Conservation (phyloP, 2,888 invertebrate genomes). For the Amphipoea oculea region DNA sequence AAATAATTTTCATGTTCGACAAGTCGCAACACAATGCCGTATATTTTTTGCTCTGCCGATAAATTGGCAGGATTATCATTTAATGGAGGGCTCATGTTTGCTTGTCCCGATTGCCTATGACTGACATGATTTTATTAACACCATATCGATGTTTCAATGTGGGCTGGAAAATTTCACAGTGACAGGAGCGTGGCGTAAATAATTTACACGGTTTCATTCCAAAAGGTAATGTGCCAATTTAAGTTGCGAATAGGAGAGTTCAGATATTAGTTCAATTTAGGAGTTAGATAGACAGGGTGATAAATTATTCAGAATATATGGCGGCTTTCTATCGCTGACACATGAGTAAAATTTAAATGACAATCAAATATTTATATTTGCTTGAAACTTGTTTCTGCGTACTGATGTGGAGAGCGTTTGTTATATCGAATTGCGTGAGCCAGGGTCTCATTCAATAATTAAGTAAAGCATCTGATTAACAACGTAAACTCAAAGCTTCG, state of each 20-base stretch:
- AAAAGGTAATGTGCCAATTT: conserved; percentile 82
- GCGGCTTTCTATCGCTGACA: conserved; percentile 79
- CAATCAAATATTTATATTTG: conserved; percentile 78
- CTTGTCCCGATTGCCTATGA: conserved; percentile 88
- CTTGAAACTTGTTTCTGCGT: conserved; percentile 70
- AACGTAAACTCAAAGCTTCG: conserved; percentile 31
- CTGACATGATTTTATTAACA: conserved; percentile 90
- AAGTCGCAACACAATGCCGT: conserved; percentile 88
- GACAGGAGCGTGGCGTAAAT: conserved; percentile 77
- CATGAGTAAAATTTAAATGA: conserved; percentile 81
- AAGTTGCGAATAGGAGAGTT: conserved; percentile 81
- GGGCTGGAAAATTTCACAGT: conserved; percentile 78
- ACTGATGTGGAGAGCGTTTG: conserved; percentile 58
- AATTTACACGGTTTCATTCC: conserved; percentile 82
- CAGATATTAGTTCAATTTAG: conserved; percentile 81
- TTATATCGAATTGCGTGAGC: conserved; percentile 55
- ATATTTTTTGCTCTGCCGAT: conserved; percentile 89
- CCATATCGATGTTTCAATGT: conserved; percentile 82
- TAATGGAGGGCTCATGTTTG: conserved; percentile 90
- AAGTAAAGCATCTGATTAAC: conserved; percentile 55
- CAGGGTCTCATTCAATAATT: conserved; percentile 50
- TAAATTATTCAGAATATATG: conserved; percentile 81
- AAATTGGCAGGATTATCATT: conserved; percentile 90
- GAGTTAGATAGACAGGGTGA: conserved; percentile 81
- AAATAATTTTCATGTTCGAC: conserved; percentile 90